Base-by-base conservation (phyloP, 1,140 invertebrate species). In the Drosophila pectinifera region DNA sequence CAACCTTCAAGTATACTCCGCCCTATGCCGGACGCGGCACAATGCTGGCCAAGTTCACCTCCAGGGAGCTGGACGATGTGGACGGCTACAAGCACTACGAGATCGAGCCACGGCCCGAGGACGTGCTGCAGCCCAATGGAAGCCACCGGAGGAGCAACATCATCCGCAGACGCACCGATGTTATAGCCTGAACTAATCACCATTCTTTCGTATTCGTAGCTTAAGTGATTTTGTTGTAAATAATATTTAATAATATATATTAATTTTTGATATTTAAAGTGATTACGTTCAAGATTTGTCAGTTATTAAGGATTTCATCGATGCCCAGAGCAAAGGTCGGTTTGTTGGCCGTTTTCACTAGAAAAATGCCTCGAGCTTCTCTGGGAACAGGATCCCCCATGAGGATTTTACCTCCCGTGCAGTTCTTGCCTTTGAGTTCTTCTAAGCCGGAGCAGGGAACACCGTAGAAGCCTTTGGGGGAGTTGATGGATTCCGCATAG, bases 31-130 rank as follows among this genome's bases (percentile, higher is more conserved):
- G 97, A 1, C 94, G 95, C 18, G 95, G 95, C 65, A 96, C 96
- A 4, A 95, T 98, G 64, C 94, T 95, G 28, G 96, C 95, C 0
- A 97, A 97, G 89, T 98, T 98, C 91, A 94, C 93, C 43, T 97
- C 96, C 5, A 96, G 95, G 65, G 96, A 98, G 91, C 93, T 98
- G 43, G 94, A 95, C 41, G 97, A 97, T 89, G 96, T 97, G 1
- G 96, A 97, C 84, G 97, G 97, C 8, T 97, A 95, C 92, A 83
- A 95, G 14, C 94, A 95, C 46, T 94, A 94, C 48, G 93, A 93
- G 89, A 93, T 94, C 34, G 92, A 93, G 67, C 92, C 92, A 2
- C 81, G 91, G 22, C 91, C 91, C 0, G 83, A 78, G 14, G 91
- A 92, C 57, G 26, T 92, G 20, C 58, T 92, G 7, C 91, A 78